These are phyloP conservation scores for Simalia tracyae DNA, from an alignment of 2,797 vertebrate genomes.

Conservation along the genomic window DNA sequence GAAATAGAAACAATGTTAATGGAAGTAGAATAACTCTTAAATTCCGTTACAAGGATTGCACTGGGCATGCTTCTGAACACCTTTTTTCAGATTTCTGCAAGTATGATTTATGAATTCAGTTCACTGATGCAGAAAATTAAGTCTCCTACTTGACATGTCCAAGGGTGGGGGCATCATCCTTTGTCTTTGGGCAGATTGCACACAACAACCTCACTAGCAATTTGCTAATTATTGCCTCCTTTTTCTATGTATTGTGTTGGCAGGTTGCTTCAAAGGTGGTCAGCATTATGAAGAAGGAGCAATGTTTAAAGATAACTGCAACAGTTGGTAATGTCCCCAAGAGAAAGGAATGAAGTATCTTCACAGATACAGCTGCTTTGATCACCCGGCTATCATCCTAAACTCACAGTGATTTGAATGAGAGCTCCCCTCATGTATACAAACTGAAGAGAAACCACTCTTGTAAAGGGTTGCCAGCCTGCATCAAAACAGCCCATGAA, in stretches of 20 bases:
- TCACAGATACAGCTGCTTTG: conserved; percentile 10
- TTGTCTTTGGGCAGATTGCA: background rate
- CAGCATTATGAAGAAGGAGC: conserved; percentile 70
- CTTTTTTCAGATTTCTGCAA: background rate
- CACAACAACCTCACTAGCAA: conserved; percentile 13
- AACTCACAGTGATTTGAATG: background rate
- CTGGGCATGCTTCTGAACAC: background rate
- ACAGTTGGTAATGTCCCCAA: conserved; percentile 74
- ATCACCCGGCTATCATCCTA: background rate
- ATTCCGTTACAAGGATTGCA: conserved; percentile 25
- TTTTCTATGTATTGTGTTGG: conserved; percentile 58
- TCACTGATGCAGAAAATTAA: conserved; percentile 10
- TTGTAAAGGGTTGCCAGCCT: background rate
- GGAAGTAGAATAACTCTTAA: background rate
- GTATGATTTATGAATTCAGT: conserved; percentile 4
- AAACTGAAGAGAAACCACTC: background rate
- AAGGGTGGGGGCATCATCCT: background rate
- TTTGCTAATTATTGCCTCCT: conserved; percentile 21
- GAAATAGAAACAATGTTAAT: conserved; percentile 33
- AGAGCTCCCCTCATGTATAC: background rate
- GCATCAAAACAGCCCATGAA: background rate
- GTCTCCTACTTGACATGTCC: conserved; percentile 17
- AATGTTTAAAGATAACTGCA: conserved; percentile 77
- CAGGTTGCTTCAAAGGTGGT: conserved; percentile 75
- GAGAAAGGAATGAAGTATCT: conserved; percentile 37